A percentile compares a stretch with the other conserved stretches of the same genome.
Evolutionary conservation across 2,797 vertebrate genomes (phyloP).

Genomic region (Meriones psammophilus): DNA sequence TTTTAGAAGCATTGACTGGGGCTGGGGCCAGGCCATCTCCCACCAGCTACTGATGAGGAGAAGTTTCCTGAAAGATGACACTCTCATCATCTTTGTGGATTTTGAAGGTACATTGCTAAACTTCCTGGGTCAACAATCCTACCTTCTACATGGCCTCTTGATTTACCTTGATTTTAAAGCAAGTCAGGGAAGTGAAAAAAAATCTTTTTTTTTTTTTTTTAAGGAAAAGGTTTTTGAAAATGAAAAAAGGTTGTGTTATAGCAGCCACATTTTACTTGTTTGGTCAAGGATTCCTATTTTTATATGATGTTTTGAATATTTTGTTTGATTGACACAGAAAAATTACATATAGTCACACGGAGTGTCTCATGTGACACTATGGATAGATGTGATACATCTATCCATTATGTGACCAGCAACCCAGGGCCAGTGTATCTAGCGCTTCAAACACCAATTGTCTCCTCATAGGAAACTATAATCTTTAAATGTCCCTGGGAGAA

Average conservation of each 20-base stretch:
- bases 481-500: not conserved
- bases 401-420: not conserved
- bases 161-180: conserved; percentile 12
- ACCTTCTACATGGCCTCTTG: not conserved
- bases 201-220: not conserved
- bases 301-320: not conserved
- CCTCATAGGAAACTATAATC: not conserved
- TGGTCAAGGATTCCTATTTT: not conserved
- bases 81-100: conserved; percentile 93
- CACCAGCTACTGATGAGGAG: conserved; percentile 90
- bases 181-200: not conserved
- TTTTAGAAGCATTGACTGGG: conserved; percentile 81
- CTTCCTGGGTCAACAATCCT: conserved; percentile 1
- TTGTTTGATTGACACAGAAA: not conserved
- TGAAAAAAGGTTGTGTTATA: not conserved
- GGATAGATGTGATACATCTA: not conserved
- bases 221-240: not conserved
- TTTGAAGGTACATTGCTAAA: conserved; percentile 90
- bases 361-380: not conserved
- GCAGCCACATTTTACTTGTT: not conserved
- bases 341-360: not conserved
- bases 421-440: not conserved
- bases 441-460: not conserved
- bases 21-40: conserved; percentile 91
- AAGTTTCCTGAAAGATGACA: conserved; percentile 93